These are phyloP conservation scores for Ormyrus labotus DNA, from an alignment of 2,888 invertebrate genomes.

Conservation along the genomic window DNA sequence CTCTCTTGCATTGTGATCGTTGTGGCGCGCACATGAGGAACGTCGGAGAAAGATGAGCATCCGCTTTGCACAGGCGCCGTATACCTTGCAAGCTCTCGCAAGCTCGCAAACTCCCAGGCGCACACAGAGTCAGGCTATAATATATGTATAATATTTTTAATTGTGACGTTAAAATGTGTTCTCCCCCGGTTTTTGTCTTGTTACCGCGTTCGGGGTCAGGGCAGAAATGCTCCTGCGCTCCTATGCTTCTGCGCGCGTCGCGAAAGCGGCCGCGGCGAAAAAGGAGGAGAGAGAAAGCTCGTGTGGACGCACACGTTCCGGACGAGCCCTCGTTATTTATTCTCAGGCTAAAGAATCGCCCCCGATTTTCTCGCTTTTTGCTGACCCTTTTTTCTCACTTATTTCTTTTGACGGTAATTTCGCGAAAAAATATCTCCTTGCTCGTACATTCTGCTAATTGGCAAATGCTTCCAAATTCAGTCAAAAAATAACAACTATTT, in stretches of 20 bases:
- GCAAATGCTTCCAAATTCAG: slow-evolving; percentile 22
- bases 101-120: slow-evolving; percentile 14
- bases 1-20: slow-evolving; percentile 55
- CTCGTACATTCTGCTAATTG: slow-evolving; percentile 35
- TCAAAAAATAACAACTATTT: slow-evolving; percentile 11
- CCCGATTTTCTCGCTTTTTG: slow-evolving; percentile 52
- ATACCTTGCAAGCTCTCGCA: slow-evolving; percentile 44
- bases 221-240: slow-evolving; percentile 36
- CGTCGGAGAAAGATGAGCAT: slow-evolving; percentile 70
- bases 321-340: slow-evolving; percentile 73
- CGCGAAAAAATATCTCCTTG: slow-evolving; percentile 46
- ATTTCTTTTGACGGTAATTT: slow-evolving; percentile 54
- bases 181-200: slow-evolving; percentile 68
- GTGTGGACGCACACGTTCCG: slow-evolving; percentile 62
- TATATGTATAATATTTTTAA: slow-evolving; percentile 76
- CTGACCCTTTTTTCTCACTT: slow-evolving; percentile 44
- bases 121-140: slow-evolving; percentile 60
- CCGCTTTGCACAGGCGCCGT: slow-evolving; percentile 48
- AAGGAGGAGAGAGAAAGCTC: slow-evolving; percentile 42
- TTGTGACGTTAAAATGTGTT: slow-evolving; percentile 76
- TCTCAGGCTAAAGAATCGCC: slow-evolving; percentile 74
- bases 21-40: slow-evolving; percentile 58
- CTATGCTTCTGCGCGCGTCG: slow-evolving; percentile 40
- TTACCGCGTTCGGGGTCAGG: slow-evolving; percentile 60
- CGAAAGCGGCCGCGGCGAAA: slow-evolving; percentile 44